Evolutionary conservation across 1,140 invertebrate genomes (phyloP).

Genomic region (Pemphigus obesinymphae): DNA sequence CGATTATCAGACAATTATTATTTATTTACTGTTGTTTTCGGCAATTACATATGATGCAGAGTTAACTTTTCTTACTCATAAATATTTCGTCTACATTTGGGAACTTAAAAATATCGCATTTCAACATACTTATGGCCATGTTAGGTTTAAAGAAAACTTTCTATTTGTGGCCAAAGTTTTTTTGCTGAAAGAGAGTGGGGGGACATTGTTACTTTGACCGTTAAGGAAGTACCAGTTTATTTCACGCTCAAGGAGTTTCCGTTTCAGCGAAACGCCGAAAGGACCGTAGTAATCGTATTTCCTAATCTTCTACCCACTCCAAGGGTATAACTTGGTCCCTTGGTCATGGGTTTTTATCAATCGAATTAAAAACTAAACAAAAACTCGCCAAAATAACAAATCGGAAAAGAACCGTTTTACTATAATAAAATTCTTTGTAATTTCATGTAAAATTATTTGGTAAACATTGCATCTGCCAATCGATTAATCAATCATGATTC

Average conservation of each 20-base stretch:
- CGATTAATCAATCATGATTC: background rate
- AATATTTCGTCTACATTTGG: background rate
- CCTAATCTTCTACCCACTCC: background rate
- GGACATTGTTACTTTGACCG: conserved; percentile 20
- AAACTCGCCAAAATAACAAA: background rate
- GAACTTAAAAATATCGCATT: background rate
- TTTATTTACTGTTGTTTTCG: background rate
- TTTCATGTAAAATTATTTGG: background rate
- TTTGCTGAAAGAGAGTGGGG: background rate
- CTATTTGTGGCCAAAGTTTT: background rate
- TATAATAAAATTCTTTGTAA: background rate
- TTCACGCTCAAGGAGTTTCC: conserved; percentile 26
- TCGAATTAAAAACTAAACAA: background rate
- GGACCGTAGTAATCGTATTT: conserved; percentile 14
- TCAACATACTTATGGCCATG: background rate
- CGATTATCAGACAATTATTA: background rate
- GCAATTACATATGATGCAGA: too few relatives aligned
- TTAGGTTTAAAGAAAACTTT: conserved; percentile 20
- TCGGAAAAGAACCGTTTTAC: background rate
- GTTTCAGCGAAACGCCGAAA: background rate
- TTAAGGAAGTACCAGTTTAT: conserved; percentile 14
- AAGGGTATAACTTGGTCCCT: background rate
- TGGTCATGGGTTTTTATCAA: background rate
- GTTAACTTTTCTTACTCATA: too few relatives aligned
- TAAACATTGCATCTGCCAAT: background rate